Base-by-base conservation (phyloP, 2,888 invertebrate species). In the Dexiosoma caninum region DNA sequence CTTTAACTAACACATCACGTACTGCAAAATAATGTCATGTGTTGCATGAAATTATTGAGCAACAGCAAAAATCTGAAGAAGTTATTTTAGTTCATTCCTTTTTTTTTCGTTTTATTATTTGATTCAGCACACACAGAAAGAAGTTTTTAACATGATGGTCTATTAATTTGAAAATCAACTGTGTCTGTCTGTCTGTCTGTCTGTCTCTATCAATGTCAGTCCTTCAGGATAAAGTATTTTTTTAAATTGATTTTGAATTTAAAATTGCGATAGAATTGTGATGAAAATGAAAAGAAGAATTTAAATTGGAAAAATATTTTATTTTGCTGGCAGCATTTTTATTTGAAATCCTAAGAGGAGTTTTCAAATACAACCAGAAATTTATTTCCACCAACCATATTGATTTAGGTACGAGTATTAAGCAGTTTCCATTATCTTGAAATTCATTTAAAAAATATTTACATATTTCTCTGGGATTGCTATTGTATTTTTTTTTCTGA, bases 41-140 rank as follows among this genome's bases (percentile, higher is more conserved):
- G 81, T 81, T 81, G 72, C 77, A 74, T 74, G 72, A 77, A 76
- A 77, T 71, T n/a, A n/a, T n/a, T 44, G 51, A 78, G 59, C 72
- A 72, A 27, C 30, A 46, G 46, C 49, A 78, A 49, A 75, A 67
- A 66, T 59, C 66, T 67, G 9, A 30, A 57, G 40, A 75, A 57
- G 59, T 67, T 42, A 67, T 67, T 67, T 67, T 51, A 35, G 49
- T 59, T 40, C 6, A 27, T 27, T 27, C n/a, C 14, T 19, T 64
- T 62, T 72, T 46, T 44, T 51, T 66, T 10, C 12, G 30, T 46
- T 32, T 60, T n/a, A n/a, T n/a, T 27, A 27, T 27, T 27, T 27
- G 4, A 49, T 71, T 37, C n/a, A 27, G 21, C 37, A 40, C 49
- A 59, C 37, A 55, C n/a, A 42, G 37, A 23, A 42, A 44, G 42